Evolutionary conservation across 1,140 invertebrate genomes (phyloP).

Genomic region (Sycobia sp.): DNA sequence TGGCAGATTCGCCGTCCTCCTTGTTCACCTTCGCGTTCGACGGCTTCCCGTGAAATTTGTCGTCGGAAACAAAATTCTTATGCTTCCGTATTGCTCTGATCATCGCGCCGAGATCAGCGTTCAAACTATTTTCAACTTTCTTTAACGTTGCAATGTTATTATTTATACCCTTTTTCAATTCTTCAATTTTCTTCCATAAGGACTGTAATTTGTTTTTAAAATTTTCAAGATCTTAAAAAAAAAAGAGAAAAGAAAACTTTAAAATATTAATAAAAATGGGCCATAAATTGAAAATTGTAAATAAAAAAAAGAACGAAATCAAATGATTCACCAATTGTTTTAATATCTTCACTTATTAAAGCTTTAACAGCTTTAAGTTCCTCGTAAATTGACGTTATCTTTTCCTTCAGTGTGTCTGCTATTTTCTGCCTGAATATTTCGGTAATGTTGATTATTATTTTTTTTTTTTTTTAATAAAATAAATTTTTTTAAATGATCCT

Average conservation of each 20-base stretch:
- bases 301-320: no score
- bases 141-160: conserved; percentile 37
- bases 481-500: conserved; percentile 15
- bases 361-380: conserved; percentile 44
- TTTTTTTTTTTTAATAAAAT: no score
- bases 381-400: conserved; percentile 38
- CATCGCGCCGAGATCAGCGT: conserved; percentile 44
- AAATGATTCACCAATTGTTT: conserved; percentile 51
- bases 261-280: conserved; percentile 15
- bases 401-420: conserved; percentile 34
- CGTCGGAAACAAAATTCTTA: conserved; percentile 31
- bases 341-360: conserved; percentile 36
- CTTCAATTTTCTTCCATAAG: conserved; percentile 51
- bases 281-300: conserved; percentile 9
- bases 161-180: conserved; percentile 44
- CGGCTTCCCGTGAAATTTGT: neutral
- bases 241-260: neutral
- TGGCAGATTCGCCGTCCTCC: conserved; percentile 16
- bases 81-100: conserved; percentile 43
- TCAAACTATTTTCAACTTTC: conserved; percentile 44
- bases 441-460: no score
- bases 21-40: neutral
- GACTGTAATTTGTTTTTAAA: conserved; percentile 47
- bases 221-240: conserved; percentile 44
- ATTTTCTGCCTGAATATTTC: conserved; percentile 40